Conservation (phyloP, 2,797 vertebrate species). For the Enteromius viviparus region DNA sequence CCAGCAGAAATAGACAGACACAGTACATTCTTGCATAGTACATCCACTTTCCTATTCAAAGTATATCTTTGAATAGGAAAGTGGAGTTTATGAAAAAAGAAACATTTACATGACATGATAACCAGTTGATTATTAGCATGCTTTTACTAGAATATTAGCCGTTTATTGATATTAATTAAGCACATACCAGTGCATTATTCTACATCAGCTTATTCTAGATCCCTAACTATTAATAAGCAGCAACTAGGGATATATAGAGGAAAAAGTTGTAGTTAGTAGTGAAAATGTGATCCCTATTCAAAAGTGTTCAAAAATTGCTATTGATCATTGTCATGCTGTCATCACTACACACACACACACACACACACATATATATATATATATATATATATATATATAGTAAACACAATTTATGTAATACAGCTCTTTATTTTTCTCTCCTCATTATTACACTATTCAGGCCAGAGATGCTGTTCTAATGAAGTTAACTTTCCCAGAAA, state of each 20-base stretch:
- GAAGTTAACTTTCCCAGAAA: slow-evolving; percentile 65
- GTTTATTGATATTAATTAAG: too few species aligned
- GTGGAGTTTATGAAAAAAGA: neutral
- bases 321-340: neutral
- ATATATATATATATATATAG: neutral
- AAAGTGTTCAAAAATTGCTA: neutral
- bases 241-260: too few species aligned
- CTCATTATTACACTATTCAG: slow-evolving; percentile 68
- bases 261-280: too few species aligned
- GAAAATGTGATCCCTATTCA: too few species aligned
- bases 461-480: slow-evolving; percentile 72
- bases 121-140: too few species aligned
- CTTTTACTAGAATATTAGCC: too few species aligned
- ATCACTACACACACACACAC: neutral
- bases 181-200: too few species aligned
- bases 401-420: neutral
- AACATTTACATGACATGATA: too few species aligned
- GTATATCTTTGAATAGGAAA: slow-evolving; percentile 4
- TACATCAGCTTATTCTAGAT: too few species aligned
- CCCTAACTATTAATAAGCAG: too few species aligned
- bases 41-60: neutral
- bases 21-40: too few species aligned
- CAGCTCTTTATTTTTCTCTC: slow-evolving; percentile 6
- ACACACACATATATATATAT: neutral
- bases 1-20: slow-evolving; percentile 26